Percentiles rank a stretch among this genome's conserved stretches.
Conservation (phyloP, 2,888 invertebrate species). For the Tenodera sinensis region DNA sequence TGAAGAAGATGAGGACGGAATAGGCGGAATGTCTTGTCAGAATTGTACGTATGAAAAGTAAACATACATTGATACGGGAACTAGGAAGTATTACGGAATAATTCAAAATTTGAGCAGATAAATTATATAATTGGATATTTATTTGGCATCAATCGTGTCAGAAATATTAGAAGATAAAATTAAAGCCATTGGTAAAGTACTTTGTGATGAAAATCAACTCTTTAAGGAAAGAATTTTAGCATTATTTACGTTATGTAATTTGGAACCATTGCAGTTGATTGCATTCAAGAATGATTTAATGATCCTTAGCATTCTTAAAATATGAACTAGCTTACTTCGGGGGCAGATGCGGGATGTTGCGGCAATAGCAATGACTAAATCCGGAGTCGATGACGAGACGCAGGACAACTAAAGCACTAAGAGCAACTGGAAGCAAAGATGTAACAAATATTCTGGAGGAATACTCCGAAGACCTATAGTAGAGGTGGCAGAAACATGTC, state of each 20-base stretch:
- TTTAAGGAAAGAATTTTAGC: conserved; percentile 92
- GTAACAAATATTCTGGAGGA: too few species aligned
- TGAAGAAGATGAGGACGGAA: too few species aligned
- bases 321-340: conserved; percentile 95
- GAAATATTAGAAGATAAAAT: not conserved
- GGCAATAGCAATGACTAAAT: conserved; percentile 72
- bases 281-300: conserved; percentile 74
- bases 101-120: too few species aligned
- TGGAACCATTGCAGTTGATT: conserved; percentile 71
- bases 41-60: too few species aligned
- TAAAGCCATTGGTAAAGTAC: conserved; percentile 62
- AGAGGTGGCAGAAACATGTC: too few species aligned
- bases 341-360: conserved; percentile 92
- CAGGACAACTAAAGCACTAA: too few species aligned
- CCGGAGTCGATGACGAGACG: conserved; percentile 97
- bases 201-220: conserved; percentile 68
- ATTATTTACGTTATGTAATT: conserved; percentile 86
- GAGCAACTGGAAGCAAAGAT: too few species aligned
- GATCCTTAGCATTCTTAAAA: conserved; percentile 89
- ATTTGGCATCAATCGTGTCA: not conserved
- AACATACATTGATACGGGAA: too few species aligned
- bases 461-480: too few species aligned
- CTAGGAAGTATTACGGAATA: too few species aligned
- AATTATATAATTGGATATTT: too few species aligned
- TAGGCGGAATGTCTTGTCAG: too few species aligned